Conservation (phyloP, 2,888 invertebrate species). For the Leptinotarsa juncta region DNA sequence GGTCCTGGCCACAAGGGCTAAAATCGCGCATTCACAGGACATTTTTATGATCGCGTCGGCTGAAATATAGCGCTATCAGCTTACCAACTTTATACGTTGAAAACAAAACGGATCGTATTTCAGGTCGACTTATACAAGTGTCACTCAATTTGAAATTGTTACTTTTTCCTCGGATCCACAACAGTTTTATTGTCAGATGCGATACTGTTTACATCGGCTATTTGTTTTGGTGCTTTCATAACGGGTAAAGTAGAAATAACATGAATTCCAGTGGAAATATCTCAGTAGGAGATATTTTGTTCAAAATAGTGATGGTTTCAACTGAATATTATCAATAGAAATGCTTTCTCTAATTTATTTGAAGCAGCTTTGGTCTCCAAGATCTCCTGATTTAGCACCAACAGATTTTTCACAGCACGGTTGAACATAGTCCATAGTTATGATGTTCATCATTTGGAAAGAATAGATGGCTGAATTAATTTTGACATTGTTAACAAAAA, state of each 20-base stretch:
- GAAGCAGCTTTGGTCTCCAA: too few relatives aligned
- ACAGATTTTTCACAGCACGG: too few relatives aligned
- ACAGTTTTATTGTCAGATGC: constrained; percentile 40
- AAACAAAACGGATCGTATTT: constrained; percentile 66
- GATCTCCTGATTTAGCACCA: too few relatives aligned
- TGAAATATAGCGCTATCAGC: constrained; percentile 67
- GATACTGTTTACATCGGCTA: background rate
- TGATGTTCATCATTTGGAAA: too few relatives aligned
- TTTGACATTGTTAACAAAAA: too few relatives aligned
- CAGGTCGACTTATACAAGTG: constrained; percentile 63
- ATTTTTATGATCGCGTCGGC: constrained; percentile 66
- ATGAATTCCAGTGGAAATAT: too few relatives aligned
- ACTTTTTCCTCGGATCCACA: constrained; percentile 51
- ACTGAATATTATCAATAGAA: background rate
- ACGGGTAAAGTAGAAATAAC: background rate
- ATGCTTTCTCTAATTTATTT: too few relatives aligned
- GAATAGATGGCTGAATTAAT: too few relatives aligned
- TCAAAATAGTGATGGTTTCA: background rate
- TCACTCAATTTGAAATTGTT: constrained; percentile 62
- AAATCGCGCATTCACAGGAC: constrained; percentile 60
- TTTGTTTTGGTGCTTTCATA: background rate
- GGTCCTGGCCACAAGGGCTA: constrained; percentile 58
- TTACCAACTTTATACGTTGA: constrained; percentile 66
- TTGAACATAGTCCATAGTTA: too few relatives aligned
- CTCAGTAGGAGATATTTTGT: too few relatives aligned